phyloP scores from a whole-genome alignment of 2,113 vertebrate species.

The Megaceryle torquata region DNA sequence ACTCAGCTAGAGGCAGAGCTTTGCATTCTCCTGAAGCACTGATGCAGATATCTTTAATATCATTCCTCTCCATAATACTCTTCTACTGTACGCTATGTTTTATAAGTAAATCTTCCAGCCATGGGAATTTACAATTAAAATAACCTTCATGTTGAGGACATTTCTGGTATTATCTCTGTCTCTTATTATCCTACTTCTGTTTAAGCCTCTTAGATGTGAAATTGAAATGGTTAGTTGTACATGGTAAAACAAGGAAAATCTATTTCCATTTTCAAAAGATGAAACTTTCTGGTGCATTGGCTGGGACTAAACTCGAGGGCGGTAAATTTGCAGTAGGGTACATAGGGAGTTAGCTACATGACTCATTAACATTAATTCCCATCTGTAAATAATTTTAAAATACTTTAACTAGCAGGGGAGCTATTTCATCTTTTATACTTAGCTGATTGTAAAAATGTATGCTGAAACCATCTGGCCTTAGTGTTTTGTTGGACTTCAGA shows the following conservation, averaged over 20 bases:
- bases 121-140: slow-evolving; percentile 39
- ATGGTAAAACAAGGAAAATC: slow-evolving; percentile 9
- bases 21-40: not conserved
- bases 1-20: not conserved
- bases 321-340: slow-evolving; percentile 44
- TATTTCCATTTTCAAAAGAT: slow-evolving; percentile 26
- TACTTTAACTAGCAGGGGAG: slow-evolving; percentile 65
- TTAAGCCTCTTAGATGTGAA: slow-evolving; percentile 22
- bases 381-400: slow-evolving; percentile 71
- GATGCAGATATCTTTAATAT: not conserved
- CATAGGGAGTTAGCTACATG: slow-evolving; percentile 51
- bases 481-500: slow-evolving; percentile 63
- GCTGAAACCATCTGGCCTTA: slow-evolving; percentile 72
- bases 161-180: not conserved
- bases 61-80: not conserved
- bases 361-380: slow-evolving; percentile 71
- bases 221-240: slow-evolving; percentile 5
- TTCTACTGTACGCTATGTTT: not conserved
- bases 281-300: slow-evolving; percentile 40
- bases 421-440: slow-evolving; percentile 69
- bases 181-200: not conserved
- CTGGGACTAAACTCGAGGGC: slow-evolving; percentile 47
- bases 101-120: slow-evolving; percentile 15
- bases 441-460: slow-evolving; percentile 67
- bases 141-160: not conserved